Evolutionary conservation across 2,797 vertebrate species (phyloP), one percentile per base, ranked within the genome.

Genomic region (Margarornis squamiger): DNA sequence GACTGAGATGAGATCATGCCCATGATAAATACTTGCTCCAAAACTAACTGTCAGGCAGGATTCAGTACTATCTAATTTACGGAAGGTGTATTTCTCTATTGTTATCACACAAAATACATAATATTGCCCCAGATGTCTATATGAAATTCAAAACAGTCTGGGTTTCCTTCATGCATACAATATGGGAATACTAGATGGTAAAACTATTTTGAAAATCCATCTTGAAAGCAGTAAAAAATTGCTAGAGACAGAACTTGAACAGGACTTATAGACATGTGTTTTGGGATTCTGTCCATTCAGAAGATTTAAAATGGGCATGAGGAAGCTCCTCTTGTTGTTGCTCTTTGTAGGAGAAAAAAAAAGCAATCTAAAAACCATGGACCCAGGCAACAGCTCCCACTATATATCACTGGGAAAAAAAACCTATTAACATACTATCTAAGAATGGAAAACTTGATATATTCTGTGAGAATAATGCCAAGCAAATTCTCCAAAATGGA

Each of bases 1-100:
- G 85, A 63, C 89, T 84, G 78, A 89, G 76, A 77, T 65, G 72
- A 94, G 85, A 92, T 95, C 66, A 88, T 32, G 34, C 48, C 63
- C 52, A 94, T 92, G 88, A 96, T 86, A 90, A 91, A 95, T 85
- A 66, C 36, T 86, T 75, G 34, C 71, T 95, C 74, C 76, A 45
- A 84, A 91, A 71, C 61, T 55, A 88, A 73, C 75, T 9, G 12
- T 75, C 73, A 84, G 55, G 71, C 10, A 78, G 57, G 52, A 77
- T 95, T 88, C 88, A 86, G 86, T 63, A 26, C 76, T 63, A 66
- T 54, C 41, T 49, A 67, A 39, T 81, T 92, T 81, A 63, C 54
- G 81, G 70, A 86, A 86, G 1, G 1, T 75, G 32, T 73, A 86
- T 92, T 93, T 95, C 90, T 80, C 88, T 71, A 78, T 90, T 1